A percentile compares a stretch with the other conserved stretches of the same genome.
Conservation (phyloP, 2,113 vertebrate genomes). For the Furnarius figulus region DNA sequence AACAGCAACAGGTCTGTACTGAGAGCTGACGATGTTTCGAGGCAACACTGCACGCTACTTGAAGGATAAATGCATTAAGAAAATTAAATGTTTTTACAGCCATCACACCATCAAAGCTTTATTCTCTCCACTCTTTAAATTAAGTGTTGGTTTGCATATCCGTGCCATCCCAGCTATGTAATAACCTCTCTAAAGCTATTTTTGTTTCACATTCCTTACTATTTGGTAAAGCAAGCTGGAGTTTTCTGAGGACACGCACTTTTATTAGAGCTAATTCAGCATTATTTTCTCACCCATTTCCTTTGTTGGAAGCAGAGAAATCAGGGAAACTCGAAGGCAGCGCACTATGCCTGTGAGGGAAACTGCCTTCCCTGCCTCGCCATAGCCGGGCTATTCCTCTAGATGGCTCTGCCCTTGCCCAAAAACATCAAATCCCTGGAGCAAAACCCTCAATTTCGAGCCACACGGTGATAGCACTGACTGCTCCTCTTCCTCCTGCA, state of each 20-base stretch:
- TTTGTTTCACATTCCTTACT: background rate
- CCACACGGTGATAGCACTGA: background rate
- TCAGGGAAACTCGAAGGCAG: background rate
- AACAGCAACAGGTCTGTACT: background rate
- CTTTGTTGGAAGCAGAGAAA: conserved; percentile 28
- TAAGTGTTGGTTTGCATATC: conserved; percentile 21
- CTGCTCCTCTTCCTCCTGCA: background rate
- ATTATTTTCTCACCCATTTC: background rate
- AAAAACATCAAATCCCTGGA: background rate
- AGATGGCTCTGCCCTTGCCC: conserved; percentile 73
- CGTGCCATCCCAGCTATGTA: background rate
- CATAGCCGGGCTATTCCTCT: conserved; percentile 42
- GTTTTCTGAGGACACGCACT: conserved; percentile 20
- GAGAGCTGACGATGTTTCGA: background rate
- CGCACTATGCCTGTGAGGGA: background rate
- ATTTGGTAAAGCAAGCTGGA: background rate
- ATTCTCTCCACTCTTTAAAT: background rate
- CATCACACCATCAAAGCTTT: conserved; percentile 3
- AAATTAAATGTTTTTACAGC: conserved; percentile 30
- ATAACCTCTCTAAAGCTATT: conserved; percentile 28
- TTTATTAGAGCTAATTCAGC: conserved; percentile 28
- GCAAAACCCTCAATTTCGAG: background rate
- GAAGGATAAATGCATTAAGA: background rate
- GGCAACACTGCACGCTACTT: background rate
- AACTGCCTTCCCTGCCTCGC: background rate